Percentiles rank a stretch among this genome's conserved stretches.
These are phyloP conservation scores for Macrophya alboannulata DNA, from an alignment of 2,888 invertebrate species.

Conservation along the genomic window DNA sequence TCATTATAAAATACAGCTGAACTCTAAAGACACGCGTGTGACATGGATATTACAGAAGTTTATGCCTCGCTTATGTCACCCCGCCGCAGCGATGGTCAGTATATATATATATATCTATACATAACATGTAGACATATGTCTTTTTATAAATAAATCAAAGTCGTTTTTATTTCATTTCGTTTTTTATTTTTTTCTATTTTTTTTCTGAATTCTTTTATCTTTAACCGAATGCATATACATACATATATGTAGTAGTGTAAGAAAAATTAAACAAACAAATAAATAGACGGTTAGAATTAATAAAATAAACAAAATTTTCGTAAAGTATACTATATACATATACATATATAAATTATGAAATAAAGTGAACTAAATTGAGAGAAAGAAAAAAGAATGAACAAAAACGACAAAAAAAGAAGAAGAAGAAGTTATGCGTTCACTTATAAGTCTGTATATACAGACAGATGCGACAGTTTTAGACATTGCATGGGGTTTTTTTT, in stretches of 20 bases:
- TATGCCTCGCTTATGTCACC: constrained; percentile 38
- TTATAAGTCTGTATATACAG: background rate
- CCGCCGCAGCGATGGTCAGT: background rate
- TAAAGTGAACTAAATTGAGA: constrained; percentile 40
- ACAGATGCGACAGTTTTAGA: constrained; percentile 34
- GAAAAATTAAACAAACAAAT: background rate
- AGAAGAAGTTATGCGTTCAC: background rate
- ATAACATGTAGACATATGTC: background rate
- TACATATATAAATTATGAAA: background rate
- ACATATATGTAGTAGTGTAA: too few species aligned
- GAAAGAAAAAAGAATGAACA: background rate
- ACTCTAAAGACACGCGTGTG: constrained; percentile 8
- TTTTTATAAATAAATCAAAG: background rate
- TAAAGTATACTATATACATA: background rate
- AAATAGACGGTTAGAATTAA: background rate
- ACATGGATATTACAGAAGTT: constrained; percentile 1
- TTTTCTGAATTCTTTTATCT: too few species aligned
- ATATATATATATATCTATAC: background rate
- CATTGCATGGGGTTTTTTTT: background rate
- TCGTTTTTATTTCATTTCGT: background rate
- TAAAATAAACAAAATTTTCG: background rate
- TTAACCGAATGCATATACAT: too few species aligned
- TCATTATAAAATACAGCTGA: too few species aligned
- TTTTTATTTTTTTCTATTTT: background rate
- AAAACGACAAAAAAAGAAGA: too few species aligned